Evolutionary conservation across 2,888 invertebrate species (phyloP).

Genomic region (Agonopterix alstromeriana): DNA sequence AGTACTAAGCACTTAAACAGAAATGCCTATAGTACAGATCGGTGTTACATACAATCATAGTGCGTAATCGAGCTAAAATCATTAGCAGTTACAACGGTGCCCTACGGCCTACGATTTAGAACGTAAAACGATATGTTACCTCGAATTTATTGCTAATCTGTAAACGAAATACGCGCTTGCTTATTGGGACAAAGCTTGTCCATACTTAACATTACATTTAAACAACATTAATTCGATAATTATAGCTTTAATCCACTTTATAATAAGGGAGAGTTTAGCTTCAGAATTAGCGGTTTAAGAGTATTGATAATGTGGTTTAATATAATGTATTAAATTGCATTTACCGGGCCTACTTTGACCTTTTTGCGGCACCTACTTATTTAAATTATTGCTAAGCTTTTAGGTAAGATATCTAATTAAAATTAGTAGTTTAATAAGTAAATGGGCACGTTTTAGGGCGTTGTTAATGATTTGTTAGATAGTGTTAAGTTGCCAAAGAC

Average conservation of each 20-base stretch:
- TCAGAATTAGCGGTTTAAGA: not conserved
- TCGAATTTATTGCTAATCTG: conserved; percentile 36
- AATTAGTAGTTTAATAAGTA: conserved; percentile 13
- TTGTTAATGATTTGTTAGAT: no score
- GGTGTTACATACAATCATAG: no score
- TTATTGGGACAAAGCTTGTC: conserved; percentile 17
- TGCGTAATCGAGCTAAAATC: conserved; percentile 17
- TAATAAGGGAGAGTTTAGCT: conserved; percentile 1
- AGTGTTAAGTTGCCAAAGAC: no score
- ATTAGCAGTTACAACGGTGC: conserved; percentile 13
- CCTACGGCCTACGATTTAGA: conserved; percentile 28
- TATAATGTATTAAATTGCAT: conserved; percentile 19
- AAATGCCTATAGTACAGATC: no score
- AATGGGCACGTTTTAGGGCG: no score
- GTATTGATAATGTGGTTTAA: conserved; percentile 1
- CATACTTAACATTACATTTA: not conserved
- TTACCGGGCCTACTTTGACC: conserved; percentile 26
- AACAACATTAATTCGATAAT: conserved; percentile 7
- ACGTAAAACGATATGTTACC: conserved; percentile 23
- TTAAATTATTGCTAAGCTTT: conserved; percentile 21
- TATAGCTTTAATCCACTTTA: conserved; percentile 10
- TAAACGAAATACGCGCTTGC: conserved; percentile 23
- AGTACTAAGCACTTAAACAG: no score
- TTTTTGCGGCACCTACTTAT: conserved; percentile 25
- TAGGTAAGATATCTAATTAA: conserved; percentile 21